Conservation (phyloP, 37 sponge, comb jelly and placozoan species). For the Ianthella basta region DNA sequence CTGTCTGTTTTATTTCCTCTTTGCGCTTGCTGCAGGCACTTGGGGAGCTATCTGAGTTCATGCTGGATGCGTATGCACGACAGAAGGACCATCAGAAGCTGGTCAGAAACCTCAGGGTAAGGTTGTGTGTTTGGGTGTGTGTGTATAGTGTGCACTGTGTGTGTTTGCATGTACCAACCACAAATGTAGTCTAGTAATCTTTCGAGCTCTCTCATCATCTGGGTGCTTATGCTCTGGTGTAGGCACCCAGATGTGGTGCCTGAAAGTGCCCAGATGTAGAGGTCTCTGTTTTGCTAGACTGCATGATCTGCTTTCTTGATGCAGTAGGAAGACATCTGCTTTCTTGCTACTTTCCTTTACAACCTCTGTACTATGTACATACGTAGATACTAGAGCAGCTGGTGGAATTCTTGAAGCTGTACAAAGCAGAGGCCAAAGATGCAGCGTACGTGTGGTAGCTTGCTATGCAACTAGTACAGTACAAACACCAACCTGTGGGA, state of each 20-base stretch:
- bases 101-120: conserved; percentile 60
- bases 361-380: no score
- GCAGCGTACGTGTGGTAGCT: conserved; percentile 13
- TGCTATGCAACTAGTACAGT: neutral
- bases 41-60: conserved; percentile 32
- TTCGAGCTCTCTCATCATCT: no score
- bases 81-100: conserved; percentile 75
- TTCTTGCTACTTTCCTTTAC: no score
- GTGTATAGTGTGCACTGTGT: neutral
- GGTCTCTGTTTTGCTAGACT: no score
- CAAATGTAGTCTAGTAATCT: no score
- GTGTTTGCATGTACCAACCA: neutral
- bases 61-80: conserved; percentile 15
- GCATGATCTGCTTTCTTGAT: no score
- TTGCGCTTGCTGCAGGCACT: conserved; percentile 32
- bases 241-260: no score
- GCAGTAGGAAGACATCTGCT: no score
- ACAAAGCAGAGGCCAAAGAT: conserved; percentile 14
- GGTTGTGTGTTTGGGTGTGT: neutral
- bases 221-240: no score
- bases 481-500: neutral
- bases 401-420: conserved; percentile 44
- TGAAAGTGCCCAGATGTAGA: no score
- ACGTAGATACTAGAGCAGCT: conserved; percentile 54
- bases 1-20: no score